Evolutionary conservation across 2,113 vertebrate genomes (phyloP), one percentile per base, ranked within the genome.

Genomic region (Lucifuga dentata): DNA sequence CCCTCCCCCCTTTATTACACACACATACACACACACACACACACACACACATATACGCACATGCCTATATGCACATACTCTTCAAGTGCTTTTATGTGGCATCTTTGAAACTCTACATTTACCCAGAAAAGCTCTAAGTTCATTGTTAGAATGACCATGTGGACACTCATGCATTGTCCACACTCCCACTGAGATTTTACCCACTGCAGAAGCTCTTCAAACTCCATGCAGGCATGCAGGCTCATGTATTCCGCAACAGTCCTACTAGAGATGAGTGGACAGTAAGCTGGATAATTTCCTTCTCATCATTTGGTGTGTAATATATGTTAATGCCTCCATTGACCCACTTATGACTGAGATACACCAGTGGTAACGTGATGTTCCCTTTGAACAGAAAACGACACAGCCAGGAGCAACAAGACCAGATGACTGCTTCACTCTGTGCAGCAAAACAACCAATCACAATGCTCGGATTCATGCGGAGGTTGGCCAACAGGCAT

Each of bases 321-420:
- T 68, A 38, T 77, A 80, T 87, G 84, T 68, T 83, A 80, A 89
- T 81, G 67, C 72, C 13, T 69, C 59, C 60, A 23, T 60, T 91
- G 90, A 90, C 87, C 90, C 83, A 90, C 62, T 90, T 91, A 66
- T 81, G 60, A 79, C 78, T 82, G 65, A 81, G 44, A 58, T 39
- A 51, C 65, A 60, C 67, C 40, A 50, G 57, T 52, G 67, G 61
- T 62, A 68, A 83, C 67, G 52, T 70, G 71, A 68, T 8, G 50
- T 75, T 84, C 43, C 62, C 71, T 87, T 63, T 86, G 79, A 87
- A 76, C 56, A 73, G 56, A 75, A 76, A 43, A 19, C 8, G 44
- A 20, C 20, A 11, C 63, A 61, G 63, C 62, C 78, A 84, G 69
- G 68, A 23, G 46, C 17, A n/a, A 41, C 11, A 11, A 4, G 13